These are phyloP conservation scores for Drosophila serrata DNA, from an alignment of 1,140 invertebrate species.

Conservation along the genomic window DNA sequence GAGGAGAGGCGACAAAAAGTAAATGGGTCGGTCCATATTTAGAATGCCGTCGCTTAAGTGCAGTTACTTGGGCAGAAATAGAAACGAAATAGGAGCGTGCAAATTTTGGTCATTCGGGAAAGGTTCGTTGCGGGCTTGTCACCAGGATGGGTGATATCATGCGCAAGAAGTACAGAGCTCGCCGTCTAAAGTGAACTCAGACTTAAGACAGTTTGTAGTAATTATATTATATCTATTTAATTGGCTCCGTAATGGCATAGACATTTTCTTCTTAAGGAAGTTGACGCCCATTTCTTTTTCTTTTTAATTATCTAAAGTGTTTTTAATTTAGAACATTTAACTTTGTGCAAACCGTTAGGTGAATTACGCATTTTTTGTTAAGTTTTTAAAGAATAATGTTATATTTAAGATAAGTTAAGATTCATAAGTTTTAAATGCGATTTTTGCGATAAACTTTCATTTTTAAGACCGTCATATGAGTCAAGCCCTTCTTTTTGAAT, in stretches of 20 bases:
- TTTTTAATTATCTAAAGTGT: too few relatives aligned
- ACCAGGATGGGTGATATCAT: constrained; percentile 52
- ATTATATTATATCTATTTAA: constrained; percentile 3
- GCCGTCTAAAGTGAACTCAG: constrained; percentile 7
- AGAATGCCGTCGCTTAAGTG: constrained; percentile 47
- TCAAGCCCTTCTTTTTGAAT: too few relatives aligned
- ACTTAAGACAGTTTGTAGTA: neutral
- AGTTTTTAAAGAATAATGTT: too few relatives aligned
- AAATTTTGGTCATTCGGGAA: constrained; percentile 36
- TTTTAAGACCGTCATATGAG: too few relatives aligned
- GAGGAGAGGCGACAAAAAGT: constrained; percentile 54
- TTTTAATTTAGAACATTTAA: too few relatives aligned
- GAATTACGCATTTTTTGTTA: too few relatives aligned
- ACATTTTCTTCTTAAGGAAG: neutral
- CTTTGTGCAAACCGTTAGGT: too few relatives aligned
- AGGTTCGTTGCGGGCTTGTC: constrained; percentile 44
- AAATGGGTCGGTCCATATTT: constrained; percentile 75
- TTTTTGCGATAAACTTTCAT: too few relatives aligned
- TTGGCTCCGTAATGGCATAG: neutral
- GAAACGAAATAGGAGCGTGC: constrained; percentile 65
- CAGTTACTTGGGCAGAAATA: constrained; percentile 61
- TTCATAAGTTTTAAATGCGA: too few relatives aligned
- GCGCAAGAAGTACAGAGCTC: constrained; percentile 9
- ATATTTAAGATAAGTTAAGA: too few relatives aligned
- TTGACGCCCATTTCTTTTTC: neutral